A percentile compares a stretch with the other conserved stretches of the same genome.
Conservation (phyloP, 1,140 invertebrate species). For the Brachionus angularis region DNA sequence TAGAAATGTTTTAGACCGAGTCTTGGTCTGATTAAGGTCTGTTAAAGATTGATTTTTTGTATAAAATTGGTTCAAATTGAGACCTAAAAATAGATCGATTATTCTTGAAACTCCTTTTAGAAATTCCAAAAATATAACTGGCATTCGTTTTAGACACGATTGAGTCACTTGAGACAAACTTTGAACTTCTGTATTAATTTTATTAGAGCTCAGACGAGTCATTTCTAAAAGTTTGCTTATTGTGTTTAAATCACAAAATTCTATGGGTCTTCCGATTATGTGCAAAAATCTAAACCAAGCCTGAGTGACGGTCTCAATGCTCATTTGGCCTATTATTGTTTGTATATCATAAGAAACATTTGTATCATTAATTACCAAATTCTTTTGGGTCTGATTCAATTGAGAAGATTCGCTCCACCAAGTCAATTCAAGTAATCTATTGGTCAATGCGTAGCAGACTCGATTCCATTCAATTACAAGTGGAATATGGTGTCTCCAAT, state of each 20-base stretch:
- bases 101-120: neutral
- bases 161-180: slow-evolving; percentile 5
- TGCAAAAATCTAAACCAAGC: slow-evolving; percentile 89
- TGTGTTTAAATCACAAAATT: slow-evolving; percentile 79
- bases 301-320: slow-evolving; percentile 80
- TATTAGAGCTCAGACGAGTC: slow-evolving; percentile 64
- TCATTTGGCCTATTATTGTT: slow-evolving; percentile 79
- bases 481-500: slow-evolving; percentile 85
- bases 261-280: slow-evolving; percentile 85
- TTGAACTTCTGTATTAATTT: slow-evolving; percentile 55
- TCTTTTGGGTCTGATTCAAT: slow-evolving; percentile 58
- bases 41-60: too few species aligned
- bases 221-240: slow-evolving; percentile 71
- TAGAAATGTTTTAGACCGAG: too few species aligned
- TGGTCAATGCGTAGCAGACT: slow-evolving; percentile 80
- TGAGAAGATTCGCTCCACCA: slow-evolving; percentile 81
- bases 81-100: neutral
- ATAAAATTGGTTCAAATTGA: neutral
- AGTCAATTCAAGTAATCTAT: slow-evolving; percentile 76
- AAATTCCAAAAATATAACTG: neutral
- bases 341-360: slow-evolving; percentile 64
- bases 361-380: slow-evolving; percentile 5
- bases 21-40: too few species aligned
- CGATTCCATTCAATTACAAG: slow-evolving; percentile 91
- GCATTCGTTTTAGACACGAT: neutral